Evolutionary conservation across 2,888 invertebrate species (phyloP), one percentile per base, ranked within the genome.

Genomic region (Tetanocera ferruginea): DNA sequence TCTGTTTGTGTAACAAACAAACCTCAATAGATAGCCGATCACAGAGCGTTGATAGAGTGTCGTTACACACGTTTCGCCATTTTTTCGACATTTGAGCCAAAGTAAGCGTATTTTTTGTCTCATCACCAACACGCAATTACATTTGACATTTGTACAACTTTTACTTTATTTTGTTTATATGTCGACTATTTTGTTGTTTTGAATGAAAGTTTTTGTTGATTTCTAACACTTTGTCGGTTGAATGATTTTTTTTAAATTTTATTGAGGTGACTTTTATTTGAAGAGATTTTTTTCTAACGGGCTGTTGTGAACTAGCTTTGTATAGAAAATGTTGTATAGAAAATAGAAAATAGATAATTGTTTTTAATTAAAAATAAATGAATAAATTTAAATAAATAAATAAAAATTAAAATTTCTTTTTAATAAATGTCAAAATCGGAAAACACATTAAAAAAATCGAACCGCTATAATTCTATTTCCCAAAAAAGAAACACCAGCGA

Each of bases 31-130:
- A 19, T 37, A 37, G 37, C 14, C 67, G 67, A 66, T 66, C 37
- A 17, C n/a, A n/a, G 66, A 66, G 17, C 67, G 43, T 67, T 67
- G 37, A 67, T 37, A 67, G 37, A 67, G 67, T 23, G 67, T 43
- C 34, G 66, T 6, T 2, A 19, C 23, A 67, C 43, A 67, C 67
- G 43, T 67, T 67, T 67, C 43, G 67, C 6, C 67, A 67, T 67
- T 67, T 67, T 62, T 37, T 31, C 37, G 8, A 37, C 37, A 37
- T 66, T 66, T 66, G 19, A 37, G 67, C 67, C 67, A 67, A 28
- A 67, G 31, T 67, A n/a, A 37, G 37, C 19, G 34, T 67, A 43
- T 67, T 28, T 67, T 67, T 37, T 67, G 25, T 19, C 28, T 1
- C 25, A 14, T 60, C 6, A 60, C 11, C 60, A 28, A 11, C 25